phyloP scores from a whole-genome alignment of 1,140 invertebrate species.

The Yoshiicerus persimilis region DNA sequence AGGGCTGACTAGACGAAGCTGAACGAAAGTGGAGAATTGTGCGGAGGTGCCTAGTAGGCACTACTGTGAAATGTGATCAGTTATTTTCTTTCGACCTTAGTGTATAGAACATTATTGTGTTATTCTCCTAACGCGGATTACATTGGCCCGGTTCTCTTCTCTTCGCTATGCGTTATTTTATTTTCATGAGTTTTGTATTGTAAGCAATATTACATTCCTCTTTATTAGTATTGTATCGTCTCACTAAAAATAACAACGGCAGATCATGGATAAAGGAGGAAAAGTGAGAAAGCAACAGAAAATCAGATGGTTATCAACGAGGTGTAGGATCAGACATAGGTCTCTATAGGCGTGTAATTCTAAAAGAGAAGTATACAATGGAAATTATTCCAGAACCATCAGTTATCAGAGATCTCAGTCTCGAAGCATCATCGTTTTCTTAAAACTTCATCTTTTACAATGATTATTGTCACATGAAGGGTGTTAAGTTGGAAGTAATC shows the following conservation, averaged over 20 bases:
- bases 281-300: conserved; percentile 3
- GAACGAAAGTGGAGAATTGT: neutral
- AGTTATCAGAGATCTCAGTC: neutral
- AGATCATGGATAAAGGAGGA: neutral
- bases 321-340: too few relatives aligned
- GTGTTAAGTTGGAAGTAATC: conserved; percentile 27
- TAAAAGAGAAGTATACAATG: neutral
- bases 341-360: too few relatives aligned
- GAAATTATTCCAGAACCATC: neutral
- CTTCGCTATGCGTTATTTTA: neutral
- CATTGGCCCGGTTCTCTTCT: neutral
- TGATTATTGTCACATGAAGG: conserved; percentile 3
- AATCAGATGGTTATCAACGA: neutral
- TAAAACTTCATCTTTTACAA: neutral
- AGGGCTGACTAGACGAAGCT: neutral
- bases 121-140: neutral
- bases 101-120: neutral
- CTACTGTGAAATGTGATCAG: conserved; percentile 6
- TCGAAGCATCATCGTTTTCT: neutral
- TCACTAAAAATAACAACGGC: neutral
- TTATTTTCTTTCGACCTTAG: neutral
- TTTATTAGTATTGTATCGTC: neutral
- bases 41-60: neutral
- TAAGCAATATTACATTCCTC: neutral
- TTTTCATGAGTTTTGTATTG: neutral